phyloP scores from a whole-genome alignment of 92 coral and sea anemone species.

The Virgularia gustaviana region DNA sequence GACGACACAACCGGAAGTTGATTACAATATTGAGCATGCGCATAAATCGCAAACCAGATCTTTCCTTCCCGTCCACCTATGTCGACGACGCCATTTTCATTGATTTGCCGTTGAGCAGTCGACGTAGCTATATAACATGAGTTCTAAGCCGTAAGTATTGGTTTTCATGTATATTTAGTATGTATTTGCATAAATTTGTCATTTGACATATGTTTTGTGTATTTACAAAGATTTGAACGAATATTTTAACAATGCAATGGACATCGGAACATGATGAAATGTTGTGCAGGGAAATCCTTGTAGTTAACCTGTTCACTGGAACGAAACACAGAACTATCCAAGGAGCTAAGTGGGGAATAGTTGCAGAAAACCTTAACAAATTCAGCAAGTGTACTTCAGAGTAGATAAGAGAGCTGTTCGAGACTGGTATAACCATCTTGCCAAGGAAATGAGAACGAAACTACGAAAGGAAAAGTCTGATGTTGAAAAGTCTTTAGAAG shows the following conservation, averaged over 20 bases:
- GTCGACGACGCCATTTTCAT: constrained; percentile 53
- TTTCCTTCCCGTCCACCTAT: no score
- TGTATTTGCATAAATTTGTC: constrained; percentile 11
- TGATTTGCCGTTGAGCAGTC: constrained; percentile 44
- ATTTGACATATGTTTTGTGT: constrained; percentile 15
- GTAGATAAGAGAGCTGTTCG: constrained; percentile 32
- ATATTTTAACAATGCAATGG: constrained; percentile 46
- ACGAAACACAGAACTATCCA: constrained; percentile 46
- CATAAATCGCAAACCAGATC: constrained; percentile 36
- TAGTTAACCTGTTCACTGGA: constrained; percentile 47
- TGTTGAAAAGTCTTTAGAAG: no score
- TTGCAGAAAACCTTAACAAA: constrained; percentile 50
- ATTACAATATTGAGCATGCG: constrained; percentile 41
- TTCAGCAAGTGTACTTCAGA: constrained; percentile 20
- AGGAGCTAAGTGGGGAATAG: constrained; percentile 46
- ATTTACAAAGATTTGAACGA: not conserved
- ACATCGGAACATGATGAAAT: constrained; percentile 30
- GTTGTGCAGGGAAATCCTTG: constrained; percentile 48
- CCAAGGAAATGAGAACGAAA: no score
- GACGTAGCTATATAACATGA: constrained; percentile 49
- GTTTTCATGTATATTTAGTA: constrained; percentile 1
- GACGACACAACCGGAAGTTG: constrained; percentile 38
- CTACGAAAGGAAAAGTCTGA: no score
- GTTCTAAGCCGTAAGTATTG: constrained; percentile 29
- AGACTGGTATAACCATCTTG: constrained; percentile 39